Evolutionary conservation across 30 jellyfish, hydroid and myxozoan genomes (phyloP).

Genomic region (Hydra vulgaris): DNA sequence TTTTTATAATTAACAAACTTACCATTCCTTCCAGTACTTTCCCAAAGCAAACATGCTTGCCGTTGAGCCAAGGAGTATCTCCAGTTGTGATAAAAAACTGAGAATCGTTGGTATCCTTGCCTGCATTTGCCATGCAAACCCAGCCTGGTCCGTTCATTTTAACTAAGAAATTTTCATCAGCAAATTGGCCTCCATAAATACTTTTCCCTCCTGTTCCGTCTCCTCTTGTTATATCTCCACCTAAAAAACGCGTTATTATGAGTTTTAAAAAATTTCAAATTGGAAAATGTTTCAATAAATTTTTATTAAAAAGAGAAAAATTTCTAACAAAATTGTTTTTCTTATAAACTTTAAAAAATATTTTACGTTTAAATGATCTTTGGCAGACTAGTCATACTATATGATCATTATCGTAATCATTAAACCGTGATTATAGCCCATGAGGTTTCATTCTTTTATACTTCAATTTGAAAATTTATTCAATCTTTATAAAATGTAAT

Average conservation of each 20-base stretch:
- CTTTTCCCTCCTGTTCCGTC: slow-evolving; percentile 98
- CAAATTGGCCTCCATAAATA: slow-evolving; percentile 68
- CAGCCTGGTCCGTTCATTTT: slow-evolving; percentile 82
- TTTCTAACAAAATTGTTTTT: no score
- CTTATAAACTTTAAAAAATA: no score
- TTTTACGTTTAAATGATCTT: no score
- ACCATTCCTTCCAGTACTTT: slow-evolving; percentile 88
- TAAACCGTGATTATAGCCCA: no score
- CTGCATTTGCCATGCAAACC: slow-evolving; percentile 96
- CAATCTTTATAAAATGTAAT: no score
- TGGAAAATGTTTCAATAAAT: not conserved
- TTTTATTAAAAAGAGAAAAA: no score
- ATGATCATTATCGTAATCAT: no score
- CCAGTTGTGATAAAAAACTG: slow-evolving; percentile 75
- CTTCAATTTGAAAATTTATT: no score
- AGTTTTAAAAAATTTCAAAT: not conserved
- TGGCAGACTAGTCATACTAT: no score
- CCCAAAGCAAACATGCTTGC: slow-evolving; percentile 79
- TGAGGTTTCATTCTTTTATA: no score
- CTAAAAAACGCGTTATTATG: no score
- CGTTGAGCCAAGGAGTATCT: slow-evolving; percentile 69
- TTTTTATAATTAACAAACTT: slow-evolving; percentile 11
- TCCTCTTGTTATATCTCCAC: slow-evolving; percentile 93
- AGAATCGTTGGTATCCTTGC: slow-evolving; percentile 82
- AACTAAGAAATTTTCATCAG: slow-evolving; percentile 63